phyloP scores from a whole-genome alignment of 2,113 vertebrate species.

The Tretioscincus oriximinensis region DNA sequence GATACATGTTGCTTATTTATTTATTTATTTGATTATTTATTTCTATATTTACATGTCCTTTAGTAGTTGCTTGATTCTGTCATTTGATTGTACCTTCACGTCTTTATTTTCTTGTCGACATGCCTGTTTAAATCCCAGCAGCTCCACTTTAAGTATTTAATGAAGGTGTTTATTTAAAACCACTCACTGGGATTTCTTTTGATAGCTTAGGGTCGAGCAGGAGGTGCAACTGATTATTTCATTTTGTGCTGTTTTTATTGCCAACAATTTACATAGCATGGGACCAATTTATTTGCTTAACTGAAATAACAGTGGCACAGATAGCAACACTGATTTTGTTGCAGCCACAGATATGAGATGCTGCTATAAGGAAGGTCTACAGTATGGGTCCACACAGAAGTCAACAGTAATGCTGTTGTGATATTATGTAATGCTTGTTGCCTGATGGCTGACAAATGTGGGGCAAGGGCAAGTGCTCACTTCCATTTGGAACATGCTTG shows the following conservation, averaged over 20 bases:
- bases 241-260: constrained; percentile 4
- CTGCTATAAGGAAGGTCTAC: too few species aligned
- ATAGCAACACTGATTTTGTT: background rate
- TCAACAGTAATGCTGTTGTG: too few species aligned
- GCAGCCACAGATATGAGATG: background rate
- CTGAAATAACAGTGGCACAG: background rate
- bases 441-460: too few species aligned
- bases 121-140: constrained; percentile 27
- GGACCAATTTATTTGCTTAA: constrained; percentile 4
- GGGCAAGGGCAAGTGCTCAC: too few species aligned
- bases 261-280: constrained; percentile 14
- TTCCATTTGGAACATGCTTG: too few species aligned
- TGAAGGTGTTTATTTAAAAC: constrained; percentile 56
- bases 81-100: background rate
- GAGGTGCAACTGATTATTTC: constrained; percentile 22
- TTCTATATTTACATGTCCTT: constrained; percentile 4
- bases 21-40: background rate
- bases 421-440: too few species aligned
- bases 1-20: background rate
- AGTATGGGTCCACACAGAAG: too few species aligned
- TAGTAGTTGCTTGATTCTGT: background rate
- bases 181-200: constrained; percentile 48
- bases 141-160: constrained; percentile 50
- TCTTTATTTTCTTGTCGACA: constrained; percentile 45
- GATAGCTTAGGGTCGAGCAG: constrained; percentile 31